These are phyloP conservation scores for Sus scrofa DNA, from an alignment of 2,113 vertebrate species.

Conservation along the genomic window DNA sequence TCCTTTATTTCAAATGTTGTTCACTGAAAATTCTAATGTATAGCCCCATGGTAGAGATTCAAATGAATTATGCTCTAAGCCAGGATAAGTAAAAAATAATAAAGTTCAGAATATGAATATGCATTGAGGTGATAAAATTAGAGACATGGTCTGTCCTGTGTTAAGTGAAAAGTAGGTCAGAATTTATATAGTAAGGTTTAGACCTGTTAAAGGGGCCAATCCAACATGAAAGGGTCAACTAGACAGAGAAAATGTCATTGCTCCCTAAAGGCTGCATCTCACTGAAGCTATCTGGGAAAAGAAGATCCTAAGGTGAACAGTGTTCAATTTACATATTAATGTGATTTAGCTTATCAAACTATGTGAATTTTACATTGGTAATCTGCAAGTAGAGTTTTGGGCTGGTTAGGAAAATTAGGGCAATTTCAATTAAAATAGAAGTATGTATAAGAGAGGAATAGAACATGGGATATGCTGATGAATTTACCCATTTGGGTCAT, in stretches of 20 bases:
- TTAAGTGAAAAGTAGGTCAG: neutral
- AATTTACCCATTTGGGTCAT: neutral
- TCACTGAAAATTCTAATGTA: neutral
- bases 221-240: neutral
- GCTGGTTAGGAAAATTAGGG: neutral
- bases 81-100: neutral
- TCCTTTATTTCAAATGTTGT: slow-evolving; percentile 41
- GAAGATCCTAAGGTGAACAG: neutral
- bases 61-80: slow-evolving; percentile 29
- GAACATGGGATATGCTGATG: neutral
- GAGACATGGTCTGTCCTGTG: neutral
- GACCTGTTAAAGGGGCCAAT: neutral
- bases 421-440: neutral
- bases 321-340: neutral
- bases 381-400: neutral
- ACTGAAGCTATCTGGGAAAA: neutral
- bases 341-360: neutral
- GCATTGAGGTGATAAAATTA: neutral
- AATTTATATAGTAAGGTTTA: neutral
- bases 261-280: neutral
- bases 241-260: neutral
- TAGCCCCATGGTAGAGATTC: neutral
- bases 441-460: neutral
- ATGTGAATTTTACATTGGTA: neutral
- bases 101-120: neutral